Evolutionary conservation across 2,888 invertebrate genomes (phyloP).

Genomic region (Erebia epiphron): DNA sequence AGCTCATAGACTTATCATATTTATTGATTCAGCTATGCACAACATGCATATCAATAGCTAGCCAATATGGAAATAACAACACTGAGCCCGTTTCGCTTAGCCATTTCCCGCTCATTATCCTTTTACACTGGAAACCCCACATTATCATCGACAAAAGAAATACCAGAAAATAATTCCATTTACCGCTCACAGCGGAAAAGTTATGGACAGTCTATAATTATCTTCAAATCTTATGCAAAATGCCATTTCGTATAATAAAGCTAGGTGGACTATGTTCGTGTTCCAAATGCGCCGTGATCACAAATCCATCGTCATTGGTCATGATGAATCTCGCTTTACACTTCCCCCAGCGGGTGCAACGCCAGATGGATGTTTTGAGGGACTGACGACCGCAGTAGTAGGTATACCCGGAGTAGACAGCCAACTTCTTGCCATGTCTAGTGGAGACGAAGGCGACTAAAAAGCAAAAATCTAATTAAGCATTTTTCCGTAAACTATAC

Average conservation of each 20-base stretch:
- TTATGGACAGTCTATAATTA: background rate
- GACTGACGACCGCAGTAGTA: slow-evolving; percentile 44
- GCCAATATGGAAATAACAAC: no score
- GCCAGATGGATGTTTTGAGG: slow-evolving; percentile 43
- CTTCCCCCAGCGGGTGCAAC: slow-evolving; percentile 44
- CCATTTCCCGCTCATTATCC: no score
- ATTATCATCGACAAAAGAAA: no score
- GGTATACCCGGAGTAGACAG: slow-evolving; percentile 46
- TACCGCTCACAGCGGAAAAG: background rate
- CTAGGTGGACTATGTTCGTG: slow-evolving; percentile 43
- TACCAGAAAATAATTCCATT: no score
- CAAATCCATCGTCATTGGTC: slow-evolving; percentile 25
- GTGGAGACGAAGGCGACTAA: slow-evolving; percentile 45
- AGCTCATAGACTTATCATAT: no score
- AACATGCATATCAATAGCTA: no score
- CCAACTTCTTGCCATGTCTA: slow-evolving; percentile 45
- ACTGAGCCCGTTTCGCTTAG: no score
- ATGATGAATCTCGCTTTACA: slow-evolving; percentile 46
- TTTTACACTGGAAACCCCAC: no score
- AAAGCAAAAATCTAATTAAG: slow-evolving; percentile 27
- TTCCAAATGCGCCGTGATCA: slow-evolving; percentile 36
- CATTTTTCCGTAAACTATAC: background rate
- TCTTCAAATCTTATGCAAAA: slow-evolving; percentile 39
- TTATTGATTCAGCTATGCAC: no score
- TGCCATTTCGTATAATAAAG: slow-evolving; percentile 42